These are phyloP conservation scores for Grammomys surdaster DNA, from an alignment of 2,113 vertebrate genomes.

Conservation along the genomic window DNA sequence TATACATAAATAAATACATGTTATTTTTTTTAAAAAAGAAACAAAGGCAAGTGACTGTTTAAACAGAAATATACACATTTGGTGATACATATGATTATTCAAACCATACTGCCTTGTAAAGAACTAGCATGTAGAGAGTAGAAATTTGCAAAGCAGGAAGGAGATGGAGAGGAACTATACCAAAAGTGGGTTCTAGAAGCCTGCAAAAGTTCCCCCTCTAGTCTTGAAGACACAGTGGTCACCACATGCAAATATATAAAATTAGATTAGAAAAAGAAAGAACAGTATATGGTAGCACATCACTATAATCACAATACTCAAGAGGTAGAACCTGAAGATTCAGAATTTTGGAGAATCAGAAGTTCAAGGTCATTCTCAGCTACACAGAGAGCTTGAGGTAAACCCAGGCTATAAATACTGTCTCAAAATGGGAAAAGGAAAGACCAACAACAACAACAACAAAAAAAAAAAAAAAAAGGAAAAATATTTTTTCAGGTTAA, in stretches of 20 bases:
- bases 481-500: neutral
- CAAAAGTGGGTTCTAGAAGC: neutral
- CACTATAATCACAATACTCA: neutral
- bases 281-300: neutral
- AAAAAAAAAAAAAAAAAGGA: neutral
- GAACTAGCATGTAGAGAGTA: neutral
- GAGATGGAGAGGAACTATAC: neutral
- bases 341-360: neutral
- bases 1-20: no score
- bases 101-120: neutral
- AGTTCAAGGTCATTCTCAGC: neutral
- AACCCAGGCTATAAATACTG: neutral
- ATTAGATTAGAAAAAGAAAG: neutral
- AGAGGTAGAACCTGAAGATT: neutral
- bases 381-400: neutral
- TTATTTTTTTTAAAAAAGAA: neutral
- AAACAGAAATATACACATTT: conserved; percentile 10
- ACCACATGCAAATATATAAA: neutral
- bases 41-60: conserved; percentile 2
- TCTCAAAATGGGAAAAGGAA: neutral
- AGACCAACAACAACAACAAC: neutral
- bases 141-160: neutral
- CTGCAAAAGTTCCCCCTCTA: neutral
- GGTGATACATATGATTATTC: neutral
- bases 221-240: neutral